These are phyloP conservation scores for Cepaea hortensis DNA, from an alignment of 2,888 invertebrate genomes.

Conservation along the genomic window DNA sequence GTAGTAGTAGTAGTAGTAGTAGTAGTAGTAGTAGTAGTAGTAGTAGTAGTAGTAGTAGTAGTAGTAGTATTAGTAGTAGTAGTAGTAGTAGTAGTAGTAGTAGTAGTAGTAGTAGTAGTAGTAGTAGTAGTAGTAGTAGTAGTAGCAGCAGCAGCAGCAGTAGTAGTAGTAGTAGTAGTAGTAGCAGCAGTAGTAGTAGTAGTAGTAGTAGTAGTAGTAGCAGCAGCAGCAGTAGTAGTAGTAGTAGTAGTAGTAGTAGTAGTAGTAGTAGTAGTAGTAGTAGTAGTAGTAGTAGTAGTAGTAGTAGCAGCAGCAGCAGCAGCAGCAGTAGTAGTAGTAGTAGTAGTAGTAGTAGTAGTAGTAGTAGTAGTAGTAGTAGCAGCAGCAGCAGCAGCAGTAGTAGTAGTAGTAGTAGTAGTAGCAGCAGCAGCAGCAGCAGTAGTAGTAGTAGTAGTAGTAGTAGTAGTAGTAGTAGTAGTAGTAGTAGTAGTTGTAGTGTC, in stretches of 20 bases:
- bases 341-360: too few relatives aligned
- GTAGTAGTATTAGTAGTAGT: background rate
- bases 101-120: conserved; percentile 12
- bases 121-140: conserved; percentile 23
- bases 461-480: conserved; percentile 32
- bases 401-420: conserved; percentile 24
- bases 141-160: conserved; percentile 12
- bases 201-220: conserved; percentile 32
- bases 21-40: too few relatives aligned
- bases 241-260: conserved; percentile 31
- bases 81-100: conserved; percentile 31
- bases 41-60: too few relatives aligned
- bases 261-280: background rate
- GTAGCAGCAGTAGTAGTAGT: conserved; percentile 23
- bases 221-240: conserved; percentile 20
- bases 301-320: background rate
- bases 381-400: too few relatives aligned
- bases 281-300: conserved; percentile 7
- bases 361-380: too few relatives aligned
- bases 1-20: background rate
- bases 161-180: conserved; percentile 14
- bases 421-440: background rate
- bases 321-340: conserved; percentile 1
- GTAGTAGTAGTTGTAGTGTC: too few relatives aligned
- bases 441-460: conserved; percentile 34